phyloP scores from a whole-genome alignment of 2,888 invertebrate species.

The Sialis fuliginosa region DNA sequence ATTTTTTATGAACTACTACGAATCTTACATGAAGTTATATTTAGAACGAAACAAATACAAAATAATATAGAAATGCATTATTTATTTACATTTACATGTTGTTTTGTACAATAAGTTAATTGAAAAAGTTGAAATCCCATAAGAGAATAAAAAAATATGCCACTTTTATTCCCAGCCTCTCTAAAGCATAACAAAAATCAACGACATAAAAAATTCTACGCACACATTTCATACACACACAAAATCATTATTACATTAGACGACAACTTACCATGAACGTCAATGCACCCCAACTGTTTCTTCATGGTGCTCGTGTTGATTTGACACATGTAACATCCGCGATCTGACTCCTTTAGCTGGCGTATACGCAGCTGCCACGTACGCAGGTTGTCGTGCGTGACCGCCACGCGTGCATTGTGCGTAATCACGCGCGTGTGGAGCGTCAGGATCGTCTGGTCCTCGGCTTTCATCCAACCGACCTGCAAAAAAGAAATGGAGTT shows the following conservation, averaged over 20 bases:
- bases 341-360: constrained; percentile 63
- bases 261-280: constrained; percentile 58
- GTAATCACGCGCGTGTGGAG: constrained; percentile 71
- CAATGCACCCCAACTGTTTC: constrained; percentile 73
- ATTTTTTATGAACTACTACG: too few species aligned
- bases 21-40: too few species aligned
- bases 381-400: constrained; percentile 62
- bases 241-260: not conserved
- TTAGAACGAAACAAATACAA: too few species aligned
- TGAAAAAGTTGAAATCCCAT: too few species aligned
- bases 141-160: too few species aligned
- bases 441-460: constrained; percentile 79
- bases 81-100: too few species aligned
- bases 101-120: too few species aligned
- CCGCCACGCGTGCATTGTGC: constrained; percentile 66
- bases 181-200: too few species aligned
- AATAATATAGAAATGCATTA: too few species aligned
- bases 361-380: constrained; percentile 77
- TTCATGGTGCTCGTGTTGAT: constrained; percentile 79
- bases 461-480: constrained; percentile 81
- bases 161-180: too few species aligned
- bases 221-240: too few species aligned
- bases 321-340: constrained; percentile 85
- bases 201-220: not conserved
- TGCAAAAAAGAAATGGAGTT: constrained; percentile 22